Percentiles rank a stretch among this genome's conserved stretches.
Evolutionary conservation across 1,140 invertebrate species (phyloP).

Genomic region (Zaprionus africanus): DNA sequence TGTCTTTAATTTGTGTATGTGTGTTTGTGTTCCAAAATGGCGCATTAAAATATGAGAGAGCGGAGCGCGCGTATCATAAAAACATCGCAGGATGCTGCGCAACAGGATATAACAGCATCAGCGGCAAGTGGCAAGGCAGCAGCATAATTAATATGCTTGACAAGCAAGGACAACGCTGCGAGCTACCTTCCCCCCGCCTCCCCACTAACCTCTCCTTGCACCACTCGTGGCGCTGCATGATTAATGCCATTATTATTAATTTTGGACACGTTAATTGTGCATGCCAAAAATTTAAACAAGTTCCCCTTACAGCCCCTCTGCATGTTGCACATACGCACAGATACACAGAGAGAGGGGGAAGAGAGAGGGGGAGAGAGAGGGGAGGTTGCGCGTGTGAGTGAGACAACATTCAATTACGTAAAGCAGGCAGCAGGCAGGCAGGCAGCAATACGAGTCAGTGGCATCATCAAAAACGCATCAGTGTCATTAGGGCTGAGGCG

Average conservation of each 20-base stretch:
- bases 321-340: constrained; percentile 73
- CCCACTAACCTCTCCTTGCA: background rate
- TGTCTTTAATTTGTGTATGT: constrained; percentile 43
- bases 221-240: constrained; percentile 39
- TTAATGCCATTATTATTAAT: constrained; percentile 76
- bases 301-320: constrained; percentile 20
- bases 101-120: constrained; percentile 52
- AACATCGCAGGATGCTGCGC: constrained; percentile 33
- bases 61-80: constrained; percentile 30
- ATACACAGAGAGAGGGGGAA: background rate
- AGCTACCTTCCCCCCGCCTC: background rate
- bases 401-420: constrained; percentile 68
- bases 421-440: constrained; percentile 20
- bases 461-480: constrained; percentile 82
- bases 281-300: constrained; percentile 63
- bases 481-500: constrained; percentile 60
- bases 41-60: constrained; percentile 65
- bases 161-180: constrained; percentile 36
- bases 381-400: background rate
- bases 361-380: background rate
- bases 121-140: constrained; percentile 1
- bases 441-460: constrained; percentile 45
- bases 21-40: constrained; percentile 40
- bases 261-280: constrained; percentile 69
- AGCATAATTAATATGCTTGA: constrained; percentile 70